phyloP scores from a whole-genome alignment of 1,140 invertebrate species.

The Micrasema minimum region DNA sequence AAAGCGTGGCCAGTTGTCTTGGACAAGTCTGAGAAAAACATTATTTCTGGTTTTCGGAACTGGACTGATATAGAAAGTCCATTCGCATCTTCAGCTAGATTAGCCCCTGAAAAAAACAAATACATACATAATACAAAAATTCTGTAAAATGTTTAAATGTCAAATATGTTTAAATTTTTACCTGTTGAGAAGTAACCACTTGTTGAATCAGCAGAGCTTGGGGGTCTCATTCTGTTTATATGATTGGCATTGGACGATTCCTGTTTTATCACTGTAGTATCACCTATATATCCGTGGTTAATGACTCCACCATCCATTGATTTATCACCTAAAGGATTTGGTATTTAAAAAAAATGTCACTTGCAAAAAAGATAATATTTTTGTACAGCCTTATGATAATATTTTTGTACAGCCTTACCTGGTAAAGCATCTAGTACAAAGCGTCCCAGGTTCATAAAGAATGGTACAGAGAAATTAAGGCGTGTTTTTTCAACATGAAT shows the following conservation, averaged over 20 bases:
- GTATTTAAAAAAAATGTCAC: no score
- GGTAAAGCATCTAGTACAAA: conserved; percentile 77
- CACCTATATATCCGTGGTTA: conserved; percentile 75
- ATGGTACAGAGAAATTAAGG: conserved; percentile 79
- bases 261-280: conserved; percentile 58
- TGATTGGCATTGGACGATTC: conserved; percentile 57
- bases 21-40: conserved; percentile 77
- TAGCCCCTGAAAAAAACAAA: conserved; percentile 57
- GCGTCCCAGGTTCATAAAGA: conserved; percentile 73
- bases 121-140: conserved; percentile 7
- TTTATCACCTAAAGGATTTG: conserved; percentile 47
- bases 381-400: no score
- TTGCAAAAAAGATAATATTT: no score
- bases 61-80: conserved; percentile 76
- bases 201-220: conserved; percentile 67
- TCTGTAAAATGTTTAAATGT: not conserved
- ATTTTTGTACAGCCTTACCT: conserved; percentile 53
- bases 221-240: conserved; percentile 56
- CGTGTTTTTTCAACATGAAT: conserved; percentile 77
- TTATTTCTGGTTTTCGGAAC: conserved; percentile 81
- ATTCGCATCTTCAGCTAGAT: conserved; percentile 59
- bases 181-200: conserved; percentile 70
- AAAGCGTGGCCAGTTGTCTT: conserved; percentile 78
- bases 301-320: conserved; percentile 72
- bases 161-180: no score